Evolutionary conservation across 2,888 invertebrate genomes (phyloP).

Genomic region (Polydesmus complanatus): DNA sequence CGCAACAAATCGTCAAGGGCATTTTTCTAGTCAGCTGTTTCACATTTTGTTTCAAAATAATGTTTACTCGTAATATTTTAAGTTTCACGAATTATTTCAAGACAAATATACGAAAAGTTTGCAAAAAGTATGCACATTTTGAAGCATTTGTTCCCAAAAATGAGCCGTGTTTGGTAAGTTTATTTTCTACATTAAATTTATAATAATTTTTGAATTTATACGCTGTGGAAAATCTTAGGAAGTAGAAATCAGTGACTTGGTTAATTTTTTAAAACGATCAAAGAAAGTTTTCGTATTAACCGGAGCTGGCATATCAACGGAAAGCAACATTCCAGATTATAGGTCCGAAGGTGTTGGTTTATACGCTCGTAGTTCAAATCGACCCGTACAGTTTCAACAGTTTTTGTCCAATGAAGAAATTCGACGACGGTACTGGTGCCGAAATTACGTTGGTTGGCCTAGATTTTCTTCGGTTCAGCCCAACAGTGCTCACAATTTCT

Average conservation of each 20-base stretch:
- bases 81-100: no score
- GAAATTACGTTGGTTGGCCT: conserved; percentile 86
- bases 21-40: no score
- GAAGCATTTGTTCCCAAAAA: not conserved
- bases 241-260: conserved; percentile 33
- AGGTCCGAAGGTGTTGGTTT: conserved; percentile 82
- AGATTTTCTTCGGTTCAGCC: conserved; percentile 63
- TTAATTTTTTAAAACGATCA: conserved; percentile 42
- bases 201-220: not conserved
- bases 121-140: not conserved
- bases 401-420: conserved; percentile 46
- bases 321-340: conserved; percentile 92
- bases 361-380: conserved; percentile 64
- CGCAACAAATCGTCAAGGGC: no score
- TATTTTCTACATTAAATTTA: not conserved
- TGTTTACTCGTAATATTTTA: no score
- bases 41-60: no score
- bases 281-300: conserved; percentile 51
- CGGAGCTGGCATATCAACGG: conserved; percentile 93
- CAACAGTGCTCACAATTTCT: conserved; percentile 57
- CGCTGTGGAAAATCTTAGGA: conserved; percentile 5
- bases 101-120: no score
- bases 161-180: not conserved
- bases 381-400: conserved; percentile 70
- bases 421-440: conserved; percentile 82